Percentiles rank a stretch among this genome's conserved stretches.
phyloP scores from a whole-genome alignment of 2,888 invertebrate species.

The Erannis defoliaria region DNA sequence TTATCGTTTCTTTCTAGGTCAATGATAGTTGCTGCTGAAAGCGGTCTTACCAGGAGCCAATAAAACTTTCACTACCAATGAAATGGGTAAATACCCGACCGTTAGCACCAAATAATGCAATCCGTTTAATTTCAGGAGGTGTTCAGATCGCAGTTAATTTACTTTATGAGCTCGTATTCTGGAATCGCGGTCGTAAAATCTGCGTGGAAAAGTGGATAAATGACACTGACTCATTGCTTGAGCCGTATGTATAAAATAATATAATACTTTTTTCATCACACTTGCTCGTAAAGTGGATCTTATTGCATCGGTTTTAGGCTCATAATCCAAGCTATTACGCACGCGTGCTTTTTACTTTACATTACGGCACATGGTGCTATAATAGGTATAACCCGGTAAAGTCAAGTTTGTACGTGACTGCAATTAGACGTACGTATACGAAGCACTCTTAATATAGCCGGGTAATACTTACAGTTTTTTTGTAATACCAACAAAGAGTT shows the following conservation, averaged over 20 bases:
- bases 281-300: no score
- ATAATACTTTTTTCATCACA: no score
- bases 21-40: slow-evolving; percentile 1
- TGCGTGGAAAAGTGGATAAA: slow-evolving; percentile 21
- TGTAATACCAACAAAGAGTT: no score
- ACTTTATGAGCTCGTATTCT: slow-evolving; percentile 52
- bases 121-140: slow-evolving; percentile 52
- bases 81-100: slow-evolving; percentile 27
- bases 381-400: no score
- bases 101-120: slow-evolving; percentile 42
- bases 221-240: slow-evolving; percentile 21
- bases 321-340: no score
- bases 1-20: neutral
- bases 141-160: slow-evolving; percentile 55
- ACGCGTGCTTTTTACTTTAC: no score
- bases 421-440: no score
- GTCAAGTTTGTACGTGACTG: no score
- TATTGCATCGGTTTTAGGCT: no score
- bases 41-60: slow-evolving; percentile 21
- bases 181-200: slow-evolving; percentile 38
- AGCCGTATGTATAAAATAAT: slow-evolving; percentile 9
- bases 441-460: no score
- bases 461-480: no score
- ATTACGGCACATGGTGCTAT: no score
- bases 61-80: slow-evolving; percentile 30